Base-by-base conservation (phyloP, 2,888 invertebrate species). In the Coleophora deauratella region DNA sequence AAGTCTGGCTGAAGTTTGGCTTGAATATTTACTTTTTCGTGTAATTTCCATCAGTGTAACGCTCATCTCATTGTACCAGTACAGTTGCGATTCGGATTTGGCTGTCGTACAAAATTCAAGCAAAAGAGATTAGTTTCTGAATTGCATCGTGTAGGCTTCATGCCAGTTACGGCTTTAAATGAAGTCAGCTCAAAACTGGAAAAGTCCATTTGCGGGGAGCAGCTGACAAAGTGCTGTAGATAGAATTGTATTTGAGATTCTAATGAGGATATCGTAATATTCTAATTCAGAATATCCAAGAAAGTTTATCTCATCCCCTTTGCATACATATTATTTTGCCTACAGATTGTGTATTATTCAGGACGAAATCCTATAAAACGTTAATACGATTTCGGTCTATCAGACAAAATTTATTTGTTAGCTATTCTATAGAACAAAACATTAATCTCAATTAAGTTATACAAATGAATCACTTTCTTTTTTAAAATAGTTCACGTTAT, bases 361-460 rank as follows among this genome's bases (percentile, higher is more conserved):
- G 3, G 21, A n/a, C n/a, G 21, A 21, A 21, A 21, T 4, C 6
- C 21, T 21, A 21, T 4, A 21, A 21, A 21, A 21, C 21, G 6
- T 21, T 4, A 21, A 21, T 4, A 21, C 21, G 21, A 4, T 21
- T 4, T 4, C 3, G 21, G 21, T 21, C 21, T 21, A 4, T 6
- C 21, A 21, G 21, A 21, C 6, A 21, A 21, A 21, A n/a, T n/a
- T 31, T 9, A 31, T 11, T 21, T 31, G 31, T 8, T n/a, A n/a
- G n/a, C n/a, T n/a, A n/a, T n/a, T n/a, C 31, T 9, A 31, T 31
- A 10, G 9, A n/a, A 11, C n/a, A 7, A 31, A 31, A 10, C 71
- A 80, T 84, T 70, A 75, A 80, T 82, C 76, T 70, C 59, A 70
- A 81, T 79, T 74, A 66, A 66, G 65, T 70, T 70, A 71, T 66